phyloP scores from a whole-genome alignment of 2,888 invertebrate species.

The Ramazzottius varieornatus region DNA sequence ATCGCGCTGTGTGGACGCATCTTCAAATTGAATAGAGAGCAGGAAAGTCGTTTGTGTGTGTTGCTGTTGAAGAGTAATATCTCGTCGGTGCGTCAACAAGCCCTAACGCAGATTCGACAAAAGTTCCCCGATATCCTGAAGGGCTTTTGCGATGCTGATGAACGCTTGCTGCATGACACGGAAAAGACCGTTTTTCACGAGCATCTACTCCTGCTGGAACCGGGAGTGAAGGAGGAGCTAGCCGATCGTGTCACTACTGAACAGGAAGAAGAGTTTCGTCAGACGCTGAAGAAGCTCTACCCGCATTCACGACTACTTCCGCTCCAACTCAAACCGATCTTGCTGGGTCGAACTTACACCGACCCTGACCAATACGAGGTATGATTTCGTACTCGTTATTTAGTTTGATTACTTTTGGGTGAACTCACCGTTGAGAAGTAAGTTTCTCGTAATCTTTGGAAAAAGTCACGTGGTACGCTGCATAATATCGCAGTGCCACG shows the following conservation, averaged over 20 bases:
- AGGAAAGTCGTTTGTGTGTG: constrained; percentile 68
- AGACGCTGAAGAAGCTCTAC: constrained; percentile 37
- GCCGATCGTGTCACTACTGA: constrained; percentile 33
- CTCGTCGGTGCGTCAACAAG: constrained; percentile 41
- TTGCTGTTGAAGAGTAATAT: constrained; percentile 53
- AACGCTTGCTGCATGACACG: not conserved
- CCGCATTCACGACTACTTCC: not conserved
- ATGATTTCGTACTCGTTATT: too few species aligned
- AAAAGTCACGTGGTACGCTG: too few species aligned
- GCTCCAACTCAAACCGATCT: not conserved
- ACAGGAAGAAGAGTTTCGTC: constrained; percentile 49
- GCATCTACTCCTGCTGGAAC: not conserved
- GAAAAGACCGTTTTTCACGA: constrained; percentile 1
- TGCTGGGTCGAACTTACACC: not conserved
- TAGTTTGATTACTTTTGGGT: too few species aligned
- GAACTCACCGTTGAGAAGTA: too few species aligned
- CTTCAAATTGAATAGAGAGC: constrained; percentile 33
- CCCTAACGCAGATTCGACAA: constrained; percentile 48
- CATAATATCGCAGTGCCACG: too few species aligned
- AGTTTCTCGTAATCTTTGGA: too few species aligned
- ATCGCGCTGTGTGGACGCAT: not conserved
- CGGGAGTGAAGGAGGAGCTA: not conserved
- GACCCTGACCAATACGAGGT: not conserved
- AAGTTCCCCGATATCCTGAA: constrained; percentile 57
- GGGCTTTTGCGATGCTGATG: constrained; percentile 46